Evolutionary conservation across 1,140 invertebrate species (phyloP).

Genomic region (Campodea augens): DNA sequence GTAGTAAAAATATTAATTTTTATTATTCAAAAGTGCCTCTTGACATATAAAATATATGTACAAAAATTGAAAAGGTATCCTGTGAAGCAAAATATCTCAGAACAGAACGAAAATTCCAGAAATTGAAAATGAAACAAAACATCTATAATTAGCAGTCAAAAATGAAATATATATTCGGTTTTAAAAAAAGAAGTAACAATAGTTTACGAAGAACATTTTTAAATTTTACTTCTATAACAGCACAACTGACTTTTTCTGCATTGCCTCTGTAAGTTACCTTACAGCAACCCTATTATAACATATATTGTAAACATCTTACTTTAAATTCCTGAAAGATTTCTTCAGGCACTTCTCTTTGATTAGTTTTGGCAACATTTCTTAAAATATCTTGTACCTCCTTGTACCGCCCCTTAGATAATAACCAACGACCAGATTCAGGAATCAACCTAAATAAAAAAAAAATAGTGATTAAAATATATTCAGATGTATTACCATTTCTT

Average conservation of each 20-base stretch:
- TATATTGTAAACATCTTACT: constrained; percentile 2
- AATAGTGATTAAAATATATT: neutral
- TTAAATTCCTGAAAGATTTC: constrained; percentile 12
- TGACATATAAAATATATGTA: too few relatives aligned
- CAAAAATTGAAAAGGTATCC: too few relatives aligned
- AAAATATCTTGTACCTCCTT: constrained; percentile 17
- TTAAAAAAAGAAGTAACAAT: neutral
- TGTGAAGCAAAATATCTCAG: too few relatives aligned
- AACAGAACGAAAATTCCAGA: too few relatives aligned
- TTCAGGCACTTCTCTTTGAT: constrained; percentile 13
- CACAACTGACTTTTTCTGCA: neutral
- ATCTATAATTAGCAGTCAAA: neutral
- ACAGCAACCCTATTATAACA: neutral
- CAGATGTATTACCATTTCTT: neutral
- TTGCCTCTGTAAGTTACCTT: neutral
- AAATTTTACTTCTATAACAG: neutral
- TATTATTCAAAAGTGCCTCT: too few relatives aligned
- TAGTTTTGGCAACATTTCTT: constrained; percentile 17
- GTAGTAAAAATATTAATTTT: too few relatives aligned
- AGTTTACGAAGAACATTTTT: too few relatives aligned
- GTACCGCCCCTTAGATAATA: constrained; percentile 15
- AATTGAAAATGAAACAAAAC: too few relatives aligned
- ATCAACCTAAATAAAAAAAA: constrained; percentile 1
- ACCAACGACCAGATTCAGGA: constrained; percentile 14
- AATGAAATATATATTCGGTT: neutral